Conservation (phyloP, 2,113 vertebrate genomes). For the Stomatorhinus ivindoensis region DNA sequence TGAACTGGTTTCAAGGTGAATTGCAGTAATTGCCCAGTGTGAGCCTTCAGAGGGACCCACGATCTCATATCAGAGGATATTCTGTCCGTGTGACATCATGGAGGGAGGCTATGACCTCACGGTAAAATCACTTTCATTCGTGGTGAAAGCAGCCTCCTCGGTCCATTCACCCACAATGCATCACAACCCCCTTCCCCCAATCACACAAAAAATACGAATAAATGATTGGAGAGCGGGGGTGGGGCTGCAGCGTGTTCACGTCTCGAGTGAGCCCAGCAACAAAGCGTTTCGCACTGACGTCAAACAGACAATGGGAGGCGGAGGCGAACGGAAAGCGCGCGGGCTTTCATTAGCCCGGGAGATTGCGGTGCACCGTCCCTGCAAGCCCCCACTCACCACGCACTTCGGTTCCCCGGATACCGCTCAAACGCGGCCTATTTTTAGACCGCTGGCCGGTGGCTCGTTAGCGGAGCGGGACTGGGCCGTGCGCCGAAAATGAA, state of each 20-base stretch:
- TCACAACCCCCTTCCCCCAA: background rate
- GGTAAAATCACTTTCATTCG: background rate
- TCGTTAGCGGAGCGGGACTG: background rate
- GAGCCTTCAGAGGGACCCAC: background rate
- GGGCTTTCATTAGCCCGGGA: conserved; percentile 4
- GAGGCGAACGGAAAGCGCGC: background rate
- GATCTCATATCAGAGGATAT: background rate
- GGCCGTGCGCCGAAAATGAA: background rate
- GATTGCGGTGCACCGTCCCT: background rate
- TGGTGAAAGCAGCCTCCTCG: background rate
- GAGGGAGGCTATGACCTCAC: background rate
- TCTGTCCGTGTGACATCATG: background rate
- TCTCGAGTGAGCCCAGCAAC: conserved; percentile 30
- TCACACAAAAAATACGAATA: background rate
- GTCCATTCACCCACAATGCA: background rate
- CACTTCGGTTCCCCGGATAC: background rate
- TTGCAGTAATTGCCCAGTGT: background rate
- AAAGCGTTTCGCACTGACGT: conserved; percentile 31
- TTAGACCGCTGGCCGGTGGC: background rate
- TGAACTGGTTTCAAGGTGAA: background rate
- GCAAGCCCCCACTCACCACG: background rate
- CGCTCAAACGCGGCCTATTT: conserved; percentile 8
- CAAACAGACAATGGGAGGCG: conserved; percentile 22
- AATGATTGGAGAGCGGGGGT: background rate
- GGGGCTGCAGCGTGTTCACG: conserved; percentile 6